These are phyloP conservation scores for Microcebus lehilahytsara DNA, from an alignment of 2,113 vertebrate genomes.

Conservation along the genomic window DNA sequence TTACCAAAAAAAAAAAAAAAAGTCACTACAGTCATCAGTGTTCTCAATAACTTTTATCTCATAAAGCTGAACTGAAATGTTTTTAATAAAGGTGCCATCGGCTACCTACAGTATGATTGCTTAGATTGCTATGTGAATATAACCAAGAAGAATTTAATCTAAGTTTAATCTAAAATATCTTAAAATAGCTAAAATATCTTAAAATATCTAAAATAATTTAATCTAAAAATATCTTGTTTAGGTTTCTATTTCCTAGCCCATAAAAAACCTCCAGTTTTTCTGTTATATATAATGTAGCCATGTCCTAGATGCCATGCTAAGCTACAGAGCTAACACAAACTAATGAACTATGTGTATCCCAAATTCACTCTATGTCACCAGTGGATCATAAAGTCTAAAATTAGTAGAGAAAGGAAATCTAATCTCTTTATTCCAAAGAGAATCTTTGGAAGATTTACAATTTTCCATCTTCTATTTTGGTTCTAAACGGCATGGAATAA, in stretches of 20 bases:
- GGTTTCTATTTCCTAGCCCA: conserved; percentile 35
- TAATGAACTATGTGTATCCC: neutral
- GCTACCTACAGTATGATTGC: neutral
- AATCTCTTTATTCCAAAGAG: neutral
- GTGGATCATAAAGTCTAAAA: neutral
- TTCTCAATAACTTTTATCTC: conserved; percentile 54
- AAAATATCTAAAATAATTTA: too few species aligned
- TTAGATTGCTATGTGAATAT: conserved; percentile 36
- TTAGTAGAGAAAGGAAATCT: neutral
- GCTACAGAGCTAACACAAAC: neutral
- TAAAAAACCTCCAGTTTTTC: conserved; percentile 33
- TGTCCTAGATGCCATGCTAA: neutral
- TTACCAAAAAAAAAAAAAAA: conserved; percentile 59
- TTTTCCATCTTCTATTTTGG: neutral
- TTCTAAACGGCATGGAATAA: conserved; percentile 17
- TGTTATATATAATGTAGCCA: neutral
- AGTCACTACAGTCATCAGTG: conserved; percentile 47
- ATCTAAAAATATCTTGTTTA: neutral
- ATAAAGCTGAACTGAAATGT: conserved; percentile 53
- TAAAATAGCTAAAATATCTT: too few species aligned
- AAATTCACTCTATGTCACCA: neutral
- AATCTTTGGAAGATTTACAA: conserved; percentile 30
- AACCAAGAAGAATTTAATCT: conserved; percentile 54
- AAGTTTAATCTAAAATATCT: conserved; percentile 1
- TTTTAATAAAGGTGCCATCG: conserved; percentile 62